Base-by-base conservation (phyloP, 2,797 vertebrate genomes). In the Sciurus carolinensis region DNA sequence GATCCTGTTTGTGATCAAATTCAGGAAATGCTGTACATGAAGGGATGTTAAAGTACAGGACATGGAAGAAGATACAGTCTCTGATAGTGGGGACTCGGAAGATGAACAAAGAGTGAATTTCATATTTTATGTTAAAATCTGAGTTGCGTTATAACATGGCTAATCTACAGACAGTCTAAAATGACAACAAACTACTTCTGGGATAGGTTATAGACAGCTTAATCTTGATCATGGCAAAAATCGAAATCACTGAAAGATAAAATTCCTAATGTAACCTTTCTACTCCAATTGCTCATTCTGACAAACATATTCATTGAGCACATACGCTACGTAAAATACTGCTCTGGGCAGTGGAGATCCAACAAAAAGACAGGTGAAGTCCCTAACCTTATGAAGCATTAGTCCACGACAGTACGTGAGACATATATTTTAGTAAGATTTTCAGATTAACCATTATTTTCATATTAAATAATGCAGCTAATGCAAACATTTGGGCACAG, bases 381-480 rank as follows among this genome's bases (percentile, higher is more conserved):
- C 33, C 2, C 8, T 50, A 12, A 5, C 42, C 26, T 15, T 33
- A 42, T 2, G 1, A 26, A 14, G 1, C 52, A 79, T 15, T 52
- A 33, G 67, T 42, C 42, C 80, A 81, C 69, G 24, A 24, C 8
- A n/a, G 47, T 39, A 52, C 59, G 66, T 67, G 20, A 95, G 28
- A 26, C 28, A 50, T 1, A 4, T 86, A 36, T 90, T 81, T 57
- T 52, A 76, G 62, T 64, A 50, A 94, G 54, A 89, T 71, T 91
- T 97, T 75, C 83, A 93, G 76, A 77, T 91, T 71, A 95, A 75
- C 72, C 42, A 47, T 94, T 86, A 90, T 93, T 96, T 97, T 73
- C 64, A 54, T 87, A 54, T 84, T 96, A 91, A 96, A 96, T 94
- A 96, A 95, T 72, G 86, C 75, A 89, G 69, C 66, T 81, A 91